Percentiles rank a stretch among this genome's conserved stretches.
These are phyloP conservation scores for Pseudochirops corinnae DNA, from an alignment of 2,797 vertebrate species.

Conservation along the genomic window DNA sequence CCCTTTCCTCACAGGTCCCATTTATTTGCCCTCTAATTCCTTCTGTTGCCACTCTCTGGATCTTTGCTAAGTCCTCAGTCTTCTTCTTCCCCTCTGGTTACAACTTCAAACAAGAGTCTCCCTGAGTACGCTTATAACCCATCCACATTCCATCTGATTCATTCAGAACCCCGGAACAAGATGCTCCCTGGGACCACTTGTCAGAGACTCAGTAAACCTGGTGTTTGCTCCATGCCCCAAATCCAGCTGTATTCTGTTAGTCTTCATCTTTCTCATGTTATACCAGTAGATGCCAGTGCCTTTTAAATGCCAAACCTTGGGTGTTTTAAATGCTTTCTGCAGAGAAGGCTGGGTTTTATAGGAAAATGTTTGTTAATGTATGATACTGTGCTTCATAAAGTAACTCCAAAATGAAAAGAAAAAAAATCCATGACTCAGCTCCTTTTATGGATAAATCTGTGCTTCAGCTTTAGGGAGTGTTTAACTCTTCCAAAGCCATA, in stretches of 20 bases:
- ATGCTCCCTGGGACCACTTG: neutral
- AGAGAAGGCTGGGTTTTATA: constrained; percentile 53
- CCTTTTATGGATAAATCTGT: constrained; percentile 65
- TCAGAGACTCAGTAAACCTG: constrained; percentile 32
- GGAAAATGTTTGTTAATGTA: constrained; percentile 61
- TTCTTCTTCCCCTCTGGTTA: neutral
- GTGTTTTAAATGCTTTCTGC: constrained; percentile 62
- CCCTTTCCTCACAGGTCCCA: neutral
- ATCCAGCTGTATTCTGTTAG: constrained; percentile 61
- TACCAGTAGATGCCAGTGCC: constrained; percentile 64
- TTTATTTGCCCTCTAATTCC: neutral
- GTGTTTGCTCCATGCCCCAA: constrained; percentile 37
- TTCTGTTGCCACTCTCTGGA: neutral
- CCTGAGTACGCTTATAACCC: neutral
- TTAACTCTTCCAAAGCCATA: neutral
- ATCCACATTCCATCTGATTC: neutral
- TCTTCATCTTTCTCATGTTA: constrained; percentile 58
- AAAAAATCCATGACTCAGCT: constrained; percentile 69
- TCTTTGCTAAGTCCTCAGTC: neutral
- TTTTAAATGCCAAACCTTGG: constrained; percentile 24
- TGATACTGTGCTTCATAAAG: constrained; percentile 68
- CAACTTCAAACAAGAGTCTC: neutral
- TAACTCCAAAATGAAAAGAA: constrained; percentile 46
- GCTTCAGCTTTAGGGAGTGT: constrained; percentile 1
- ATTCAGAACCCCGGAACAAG: neutral